Evolutionary conservation across 2,888 invertebrate species (phyloP).

Genomic region (Cryptocheilus praepositus): DNA sequence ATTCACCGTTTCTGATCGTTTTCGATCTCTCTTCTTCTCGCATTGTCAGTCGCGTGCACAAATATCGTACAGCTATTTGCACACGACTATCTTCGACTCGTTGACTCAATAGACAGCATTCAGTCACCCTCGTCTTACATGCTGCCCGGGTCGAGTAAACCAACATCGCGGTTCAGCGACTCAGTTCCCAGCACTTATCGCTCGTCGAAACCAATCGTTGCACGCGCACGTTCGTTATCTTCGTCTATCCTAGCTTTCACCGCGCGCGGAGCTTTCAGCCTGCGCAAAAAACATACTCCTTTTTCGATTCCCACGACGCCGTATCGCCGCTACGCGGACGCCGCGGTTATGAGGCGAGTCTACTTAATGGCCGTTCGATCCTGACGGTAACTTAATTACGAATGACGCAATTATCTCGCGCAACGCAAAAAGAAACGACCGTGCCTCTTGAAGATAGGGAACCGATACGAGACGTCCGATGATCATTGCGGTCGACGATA

Average conservation of each 20-base stretch:
- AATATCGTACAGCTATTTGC: constrained; percentile 22
- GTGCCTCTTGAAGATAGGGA: neutral
- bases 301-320: no score
- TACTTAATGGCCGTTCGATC: no score
- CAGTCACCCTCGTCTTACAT: constrained; percentile 33
- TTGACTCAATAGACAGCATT: constrained; percentile 34
- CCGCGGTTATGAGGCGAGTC: no score
- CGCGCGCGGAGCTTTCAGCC: no score
- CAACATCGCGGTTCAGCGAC: no score
- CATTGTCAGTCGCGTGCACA: neutral
- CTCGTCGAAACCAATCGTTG: no score
- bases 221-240: no score
- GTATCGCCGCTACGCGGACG: no score
- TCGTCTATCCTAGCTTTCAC: no score
- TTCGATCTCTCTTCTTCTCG: constrained; percentile 36
- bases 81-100: constrained; percentile 40
- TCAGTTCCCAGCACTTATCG: no score
- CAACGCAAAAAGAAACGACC: neutral
- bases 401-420: constrained; percentile 1
- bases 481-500: no score
- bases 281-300: no score
- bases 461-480: neutral
- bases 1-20: constrained; percentile 40
- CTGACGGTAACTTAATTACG: neutral
- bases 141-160: constrained; percentile 5